These are phyloP conservation scores for Illadopsis cleaveri DNA, from an alignment of 2,113 vertebrate species.

Conservation along the genomic window DNA sequence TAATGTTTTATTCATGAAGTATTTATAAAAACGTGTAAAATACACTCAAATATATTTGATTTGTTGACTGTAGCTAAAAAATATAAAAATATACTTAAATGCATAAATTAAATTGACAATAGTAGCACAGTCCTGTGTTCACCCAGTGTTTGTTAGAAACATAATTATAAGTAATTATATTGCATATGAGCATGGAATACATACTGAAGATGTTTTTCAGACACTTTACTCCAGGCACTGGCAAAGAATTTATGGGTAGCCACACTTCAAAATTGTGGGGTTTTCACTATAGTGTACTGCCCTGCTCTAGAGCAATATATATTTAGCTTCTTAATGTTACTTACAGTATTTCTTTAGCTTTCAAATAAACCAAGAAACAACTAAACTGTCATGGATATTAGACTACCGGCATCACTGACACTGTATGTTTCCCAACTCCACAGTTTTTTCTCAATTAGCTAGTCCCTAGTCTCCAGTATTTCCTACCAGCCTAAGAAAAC, in stretches of 20 bases:
- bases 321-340: background rate
- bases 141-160: constrained; percentile 45
- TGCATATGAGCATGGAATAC: constrained; percentile 5
- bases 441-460: background rate
- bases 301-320: constrained; percentile 32
- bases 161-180: background rate
- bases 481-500: background rate
- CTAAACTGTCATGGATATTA: background rate
- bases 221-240: background rate
- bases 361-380: constrained; percentile 24
- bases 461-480: background rate
- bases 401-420: background rate
- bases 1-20: constrained; percentile 71
- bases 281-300: background rate
- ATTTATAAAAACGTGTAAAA: constrained; percentile 46
- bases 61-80: constrained; percentile 55
- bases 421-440: background rate
- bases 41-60: constrained; percentile 47
- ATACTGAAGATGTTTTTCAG: constrained; percentile 37
- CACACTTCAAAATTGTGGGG: background rate
- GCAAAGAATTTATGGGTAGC: constrained; percentile 1
- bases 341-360: constrained; percentile 36
- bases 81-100: constrained; percentile 73
- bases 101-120: constrained; percentile 68
- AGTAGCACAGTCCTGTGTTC: constrained; percentile 31